phyloP scores from a whole-genome alignment of 2,797 vertebrate species.

The Eurystomus glaucurus region DNA sequence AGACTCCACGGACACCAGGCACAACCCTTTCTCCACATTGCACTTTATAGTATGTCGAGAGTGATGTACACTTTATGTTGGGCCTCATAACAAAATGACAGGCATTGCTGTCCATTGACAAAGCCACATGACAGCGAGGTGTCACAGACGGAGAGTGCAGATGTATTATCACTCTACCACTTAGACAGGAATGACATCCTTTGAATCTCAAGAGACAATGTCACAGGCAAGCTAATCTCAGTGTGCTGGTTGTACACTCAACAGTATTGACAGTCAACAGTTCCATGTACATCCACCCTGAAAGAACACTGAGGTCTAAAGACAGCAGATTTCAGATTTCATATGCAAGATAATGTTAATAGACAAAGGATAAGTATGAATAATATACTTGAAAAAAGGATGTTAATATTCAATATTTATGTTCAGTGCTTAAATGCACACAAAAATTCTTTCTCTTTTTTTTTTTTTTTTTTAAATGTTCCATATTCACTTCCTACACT shows the following conservation, averaged over 20 bases:
- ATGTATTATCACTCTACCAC: conserved; percentile 65
- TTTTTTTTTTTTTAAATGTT: background rate
- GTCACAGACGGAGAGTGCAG: conserved; percentile 69
- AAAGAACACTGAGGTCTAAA: background rate
- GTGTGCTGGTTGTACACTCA: background rate
- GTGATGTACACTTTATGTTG: conserved; percentile 15
- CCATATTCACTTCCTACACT: background rate
- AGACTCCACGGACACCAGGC: background rate
- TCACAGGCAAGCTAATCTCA: background rate
- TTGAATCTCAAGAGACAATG: conserved; percentile 57
- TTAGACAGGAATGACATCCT: conserved; percentile 59
- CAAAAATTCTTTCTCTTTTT: background rate
- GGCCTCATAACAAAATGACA: conserved; percentile 68
- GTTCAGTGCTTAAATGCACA: conserved; percentile 9
- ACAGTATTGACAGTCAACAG: conserved; percentile 48
- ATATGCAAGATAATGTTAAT: accelerated
- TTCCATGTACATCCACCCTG: accelerated
- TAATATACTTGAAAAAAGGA: background rate
- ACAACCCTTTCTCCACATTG: background rate
- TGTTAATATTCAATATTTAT: background rate
- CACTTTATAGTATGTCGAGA: background rate
- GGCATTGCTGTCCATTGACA: conserved; percentile 57
- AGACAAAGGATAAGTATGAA: background rate
- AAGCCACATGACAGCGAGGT: conserved; percentile 51
- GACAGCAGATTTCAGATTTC: background rate